Conservation (phyloP, 2,797 vertebrate species). For the Ctenochaetus hawaiiensis region DNA sequence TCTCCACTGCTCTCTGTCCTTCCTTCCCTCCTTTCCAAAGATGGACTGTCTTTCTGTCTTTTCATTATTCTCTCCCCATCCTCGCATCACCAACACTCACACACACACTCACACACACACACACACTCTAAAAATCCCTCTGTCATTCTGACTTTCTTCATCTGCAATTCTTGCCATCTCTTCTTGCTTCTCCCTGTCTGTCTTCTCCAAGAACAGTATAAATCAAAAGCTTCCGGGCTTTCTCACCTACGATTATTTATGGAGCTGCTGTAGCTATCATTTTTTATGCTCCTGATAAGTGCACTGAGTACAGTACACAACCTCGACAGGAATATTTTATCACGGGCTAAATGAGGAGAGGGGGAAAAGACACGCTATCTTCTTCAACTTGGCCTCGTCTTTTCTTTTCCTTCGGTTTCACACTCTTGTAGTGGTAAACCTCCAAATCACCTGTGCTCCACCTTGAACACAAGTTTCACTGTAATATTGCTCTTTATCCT, state of each 20-base stretch:
- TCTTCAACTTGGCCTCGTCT: constrained; percentile 28
- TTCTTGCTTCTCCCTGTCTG: constrained; percentile 41
- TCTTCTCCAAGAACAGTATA: constrained; percentile 62
- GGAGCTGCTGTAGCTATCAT: constrained; percentile 59
- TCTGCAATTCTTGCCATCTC: constrained; percentile 46
- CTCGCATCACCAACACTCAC: constrained; percentile 35
- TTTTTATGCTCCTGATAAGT: constrained; percentile 63
- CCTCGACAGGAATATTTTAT: constrained; percentile 62
- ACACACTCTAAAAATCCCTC: constrained; percentile 25
- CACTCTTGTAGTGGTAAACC: constrained; percentile 2
- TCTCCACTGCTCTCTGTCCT: background rate
- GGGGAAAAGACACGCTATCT: constrained; percentile 33
- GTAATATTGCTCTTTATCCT: background rate
- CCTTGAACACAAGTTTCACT: background rate
- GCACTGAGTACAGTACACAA: constrained; percentile 59
- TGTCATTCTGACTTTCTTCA: constrained; percentile 63
- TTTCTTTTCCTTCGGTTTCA: constrained; percentile 2
- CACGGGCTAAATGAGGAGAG: constrained; percentile 50
- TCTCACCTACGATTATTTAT: constrained; percentile 71
- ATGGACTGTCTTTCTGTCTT: constrained; percentile 40
- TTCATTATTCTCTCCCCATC: constrained; percentile 57
- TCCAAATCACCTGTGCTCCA: background rate
- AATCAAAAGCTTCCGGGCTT: constrained; percentile 53
- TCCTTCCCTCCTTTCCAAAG: constrained; percentile 35
- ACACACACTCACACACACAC: constrained; percentile 10